A percentile compares a stretch with the other conserved stretches of the same genome.
Conservation (phyloP, 2,113 vertebrate genomes). For the Callorhinus ursinus region DNA sequence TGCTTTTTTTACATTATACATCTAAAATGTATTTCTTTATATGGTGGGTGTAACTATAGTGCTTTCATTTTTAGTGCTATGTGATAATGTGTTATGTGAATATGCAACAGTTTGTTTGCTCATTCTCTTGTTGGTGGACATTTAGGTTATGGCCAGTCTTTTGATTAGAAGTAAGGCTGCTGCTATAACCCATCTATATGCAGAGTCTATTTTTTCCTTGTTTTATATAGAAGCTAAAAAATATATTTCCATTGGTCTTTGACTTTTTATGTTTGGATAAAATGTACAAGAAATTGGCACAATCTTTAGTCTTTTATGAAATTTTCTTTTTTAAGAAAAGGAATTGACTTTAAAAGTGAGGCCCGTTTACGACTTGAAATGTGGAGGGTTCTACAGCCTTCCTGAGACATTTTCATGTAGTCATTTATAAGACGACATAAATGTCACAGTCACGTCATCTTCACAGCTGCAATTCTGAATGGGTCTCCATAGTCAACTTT, state of each 20-base stretch:
- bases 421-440: conserved; percentile 74
- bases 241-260: conserved; percentile 31
- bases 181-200: not conserved
- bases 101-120: not conserved
- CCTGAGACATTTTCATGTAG: conserved; percentile 75
- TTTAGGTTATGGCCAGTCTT: conserved; percentile 16
- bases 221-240: conserved; percentile 23
- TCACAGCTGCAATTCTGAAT: conserved; percentile 77
- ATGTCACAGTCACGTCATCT: conserved; percentile 75
- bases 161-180: not conserved
- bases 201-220: not conserved
- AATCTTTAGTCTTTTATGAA: conserved; percentile 55
- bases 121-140: not conserved
- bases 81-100: not conserved
- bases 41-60: not conserved
- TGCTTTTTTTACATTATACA: not conserved
- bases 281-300: conserved; percentile 50
- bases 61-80: not conserved
- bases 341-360: conserved; percentile 69
- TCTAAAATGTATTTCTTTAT: conserved; percentile 17
- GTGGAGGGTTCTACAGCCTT: conserved; percentile 60
- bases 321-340: conserved; percentile 64
- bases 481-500: conserved; percentile 74
- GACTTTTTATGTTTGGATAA: conserved; percentile 44
- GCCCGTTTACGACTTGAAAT: conserved; percentile 65